These are phyloP conservation scores for Aphis gossypii DNA, from an alignment of 1,140 invertebrate genomes.

Conservation along the genomic window DNA sequence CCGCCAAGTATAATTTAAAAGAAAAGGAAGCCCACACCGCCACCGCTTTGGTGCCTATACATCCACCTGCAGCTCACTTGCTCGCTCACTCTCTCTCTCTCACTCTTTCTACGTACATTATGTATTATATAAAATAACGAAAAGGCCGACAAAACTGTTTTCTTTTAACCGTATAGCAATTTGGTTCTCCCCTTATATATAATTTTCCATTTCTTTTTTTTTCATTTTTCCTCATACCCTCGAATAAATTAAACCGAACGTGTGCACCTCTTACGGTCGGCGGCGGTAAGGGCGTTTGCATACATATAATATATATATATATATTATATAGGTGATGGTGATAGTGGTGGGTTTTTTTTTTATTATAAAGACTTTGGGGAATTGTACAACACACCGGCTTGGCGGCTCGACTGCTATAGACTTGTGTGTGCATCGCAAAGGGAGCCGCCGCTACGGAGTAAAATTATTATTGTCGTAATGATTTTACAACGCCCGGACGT, in stretches of 20 bases:
- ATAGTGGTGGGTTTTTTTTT: background rate
- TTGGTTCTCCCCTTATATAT: conserved; percentile 43
- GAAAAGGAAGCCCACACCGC: background rate
- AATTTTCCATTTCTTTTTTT: conserved; percentile 46
- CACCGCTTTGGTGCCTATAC: background rate
- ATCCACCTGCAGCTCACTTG: background rate
- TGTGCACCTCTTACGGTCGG: conserved; percentile 18
- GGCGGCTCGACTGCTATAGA: background rate
- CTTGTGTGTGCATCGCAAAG: background rate
- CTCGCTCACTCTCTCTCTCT: too few relatives aligned
- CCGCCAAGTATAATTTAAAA: background rate
- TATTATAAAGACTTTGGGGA: conserved; percentile 56
- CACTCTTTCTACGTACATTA: background rate
- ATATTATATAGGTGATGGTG: conserved; percentile 1
- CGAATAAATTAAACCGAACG: conserved; percentile 56
- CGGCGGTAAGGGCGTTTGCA: background rate
- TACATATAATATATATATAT: background rate
- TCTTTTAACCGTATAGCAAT: conserved; percentile 53
- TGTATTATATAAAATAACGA: conserved; percentile 12
- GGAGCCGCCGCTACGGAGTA: background rate
- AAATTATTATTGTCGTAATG: conserved; percentile 57
- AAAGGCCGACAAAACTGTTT: conserved; percentile 50
- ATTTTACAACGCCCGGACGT: conserved; percentile 56
- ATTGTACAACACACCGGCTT: conserved; percentile 41
- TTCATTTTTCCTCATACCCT: conserved; percentile 30